These are phyloP conservation scores for Chlorodrepanis virens DNA, from an alignment of 2,113 vertebrate species.

Conservation along the genomic window DNA sequence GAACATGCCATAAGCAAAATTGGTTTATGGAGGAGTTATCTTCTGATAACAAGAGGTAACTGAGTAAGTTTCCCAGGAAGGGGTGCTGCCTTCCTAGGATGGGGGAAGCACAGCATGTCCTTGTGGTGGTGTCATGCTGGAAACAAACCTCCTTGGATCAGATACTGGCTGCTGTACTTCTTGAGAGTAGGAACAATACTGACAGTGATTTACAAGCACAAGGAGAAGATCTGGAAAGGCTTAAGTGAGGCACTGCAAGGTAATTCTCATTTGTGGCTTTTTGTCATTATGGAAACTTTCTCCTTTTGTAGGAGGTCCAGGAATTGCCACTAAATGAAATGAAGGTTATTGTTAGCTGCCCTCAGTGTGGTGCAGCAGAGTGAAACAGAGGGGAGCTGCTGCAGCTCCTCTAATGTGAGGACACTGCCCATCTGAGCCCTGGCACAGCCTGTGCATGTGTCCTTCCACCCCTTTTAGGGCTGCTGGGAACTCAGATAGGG, in stretches of 20 bases:
- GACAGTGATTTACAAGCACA: not conserved
- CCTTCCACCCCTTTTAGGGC: not conserved
- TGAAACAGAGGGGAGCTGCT: not conserved
- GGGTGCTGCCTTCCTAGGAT: not conserved
- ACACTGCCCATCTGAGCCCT: not conserved
- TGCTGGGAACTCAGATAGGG: not conserved
- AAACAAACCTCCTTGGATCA: not conserved
- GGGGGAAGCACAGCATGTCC: not conserved
- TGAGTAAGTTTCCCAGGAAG: not conserved
- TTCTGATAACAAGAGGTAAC: not conserved
- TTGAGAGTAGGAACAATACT: not conserved
- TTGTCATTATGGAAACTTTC: not conserved
- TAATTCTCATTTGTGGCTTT: not conserved
- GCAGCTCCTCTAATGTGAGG: not conserved
- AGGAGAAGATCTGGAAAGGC: not conserved
- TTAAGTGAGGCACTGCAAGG: not conserved
- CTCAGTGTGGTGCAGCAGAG: not conserved
- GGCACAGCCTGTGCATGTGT: not conserved
- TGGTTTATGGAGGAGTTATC: not conserved
- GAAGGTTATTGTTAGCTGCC: not conserved
- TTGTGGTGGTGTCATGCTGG: not conserved
- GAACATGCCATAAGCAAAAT: not conserved
- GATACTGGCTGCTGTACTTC: not conserved
- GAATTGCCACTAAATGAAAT: not conserved
- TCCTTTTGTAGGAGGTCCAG: not conserved